A percentile compares a stretch with the other conserved stretches of the same genome.
Conservation (phyloP, 35 echinoderm and acorn worm genomes). For the Heliocidaris tuberculata region DNA sequence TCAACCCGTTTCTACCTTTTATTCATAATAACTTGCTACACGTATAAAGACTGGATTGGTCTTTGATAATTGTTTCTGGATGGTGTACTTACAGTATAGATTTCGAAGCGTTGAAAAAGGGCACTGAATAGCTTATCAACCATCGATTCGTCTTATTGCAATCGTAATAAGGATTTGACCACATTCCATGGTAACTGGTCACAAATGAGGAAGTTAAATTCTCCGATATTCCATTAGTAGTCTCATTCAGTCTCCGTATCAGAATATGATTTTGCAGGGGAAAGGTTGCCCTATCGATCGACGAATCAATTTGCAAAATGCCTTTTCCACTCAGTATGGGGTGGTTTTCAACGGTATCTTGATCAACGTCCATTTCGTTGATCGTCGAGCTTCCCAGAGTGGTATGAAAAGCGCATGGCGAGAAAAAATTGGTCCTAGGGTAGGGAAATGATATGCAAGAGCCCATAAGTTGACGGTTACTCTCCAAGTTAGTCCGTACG, state of each 20-base stretch:
- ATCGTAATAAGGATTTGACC: constrained; percentile 85
- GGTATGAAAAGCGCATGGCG: constrained; percentile 56
- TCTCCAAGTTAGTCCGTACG: constrained; percentile 75
- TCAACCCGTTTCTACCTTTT: no score
- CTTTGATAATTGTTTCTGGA: neutral
- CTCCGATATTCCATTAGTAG: constrained; percentile 50
- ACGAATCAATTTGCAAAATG: constrained; percentile 62
- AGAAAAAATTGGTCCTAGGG: constrained; percentile 36
- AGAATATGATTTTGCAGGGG: constrained; percentile 29
- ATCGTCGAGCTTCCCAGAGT: neutral
- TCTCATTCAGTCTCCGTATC: constrained; percentile 66
- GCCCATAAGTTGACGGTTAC: constrained; percentile 58
- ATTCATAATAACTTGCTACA: neutral
- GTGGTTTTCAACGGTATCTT: constrained; percentile 54
- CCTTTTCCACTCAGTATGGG: constrained; percentile 1
- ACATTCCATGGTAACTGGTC: constrained; percentile 58
- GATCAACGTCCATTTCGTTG: constrained; percentile 60
- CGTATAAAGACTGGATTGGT: neutral
- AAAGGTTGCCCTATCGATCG: neutral
- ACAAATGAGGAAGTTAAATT: constrained; percentile 62
- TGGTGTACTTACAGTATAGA: constrained; percentile 69
- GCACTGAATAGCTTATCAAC: constrained; percentile 81
- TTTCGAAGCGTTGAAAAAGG: constrained; percentile 63
- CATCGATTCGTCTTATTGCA: constrained; percentile 71
- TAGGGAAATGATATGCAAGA: constrained; percentile 74